A percentile compares a stretch with the other conserved stretches of the same genome.
Conservation (phyloP, 2,888 invertebrate genomes). For the Nemapogon koenigi region DNA sequence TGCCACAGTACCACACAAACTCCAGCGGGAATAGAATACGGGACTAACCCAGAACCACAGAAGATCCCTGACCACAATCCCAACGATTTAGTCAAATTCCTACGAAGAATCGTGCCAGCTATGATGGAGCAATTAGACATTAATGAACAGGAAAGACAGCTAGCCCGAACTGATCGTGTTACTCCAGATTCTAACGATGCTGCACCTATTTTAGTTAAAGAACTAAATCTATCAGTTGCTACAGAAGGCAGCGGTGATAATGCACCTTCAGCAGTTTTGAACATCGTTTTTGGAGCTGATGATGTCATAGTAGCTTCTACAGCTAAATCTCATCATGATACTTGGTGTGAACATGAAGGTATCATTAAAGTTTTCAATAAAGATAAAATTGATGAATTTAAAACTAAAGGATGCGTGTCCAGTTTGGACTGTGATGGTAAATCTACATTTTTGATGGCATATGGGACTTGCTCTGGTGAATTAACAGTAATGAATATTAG, state of each 20-base stretch:
- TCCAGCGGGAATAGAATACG: constrained; percentile 24
- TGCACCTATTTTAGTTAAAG: constrained; percentile 35
- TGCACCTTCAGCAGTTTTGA: constrained; percentile 33
- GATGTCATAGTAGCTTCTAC: constrained; percentile 40
- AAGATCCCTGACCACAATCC: constrained; percentile 34
- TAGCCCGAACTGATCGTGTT: constrained; percentile 21
- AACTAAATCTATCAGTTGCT: constrained; percentile 30
- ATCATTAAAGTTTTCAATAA: constrained; percentile 36
- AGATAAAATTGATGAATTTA: constrained; percentile 42
- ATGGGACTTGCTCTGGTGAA: constrained; percentile 43
- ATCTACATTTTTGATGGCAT: constrained; percentile 36
- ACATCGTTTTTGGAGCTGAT: constrained; percentile 42
- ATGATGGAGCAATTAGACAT: constrained; percentile 44
- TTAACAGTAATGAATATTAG: constrained; percentile 37
- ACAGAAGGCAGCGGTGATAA: constrained; percentile 33
- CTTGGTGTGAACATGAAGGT: constrained; percentile 45
- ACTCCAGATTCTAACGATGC: constrained; percentile 47
- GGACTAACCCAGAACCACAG: constrained; percentile 27
- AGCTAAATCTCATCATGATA: constrained; percentile 37
- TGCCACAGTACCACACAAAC: constrained; percentile 32
- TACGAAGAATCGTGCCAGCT: constrained; percentile 38
- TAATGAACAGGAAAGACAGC: constrained; percentile 29
- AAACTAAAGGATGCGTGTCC: constrained; percentile 43
- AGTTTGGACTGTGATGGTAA: constrained; percentile 38
- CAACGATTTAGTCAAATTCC: constrained; percentile 40